Evolutionary conservation across 2,888 invertebrate genomes (phyloP).

Genomic region (Amblyjoppa fuscipennis): DNA sequence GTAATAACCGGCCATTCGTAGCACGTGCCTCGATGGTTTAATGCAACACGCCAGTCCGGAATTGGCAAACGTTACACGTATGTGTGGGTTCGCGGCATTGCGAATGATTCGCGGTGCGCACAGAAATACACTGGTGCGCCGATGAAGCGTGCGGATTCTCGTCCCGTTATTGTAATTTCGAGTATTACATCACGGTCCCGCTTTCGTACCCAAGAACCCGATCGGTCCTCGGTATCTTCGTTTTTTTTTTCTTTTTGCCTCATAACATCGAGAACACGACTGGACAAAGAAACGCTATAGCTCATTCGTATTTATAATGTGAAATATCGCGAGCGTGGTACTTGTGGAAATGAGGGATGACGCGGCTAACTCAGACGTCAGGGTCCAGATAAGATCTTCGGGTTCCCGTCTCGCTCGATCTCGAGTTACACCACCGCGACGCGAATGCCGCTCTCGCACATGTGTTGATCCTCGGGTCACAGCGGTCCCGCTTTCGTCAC

Average conservation of each 20-base stretch:
- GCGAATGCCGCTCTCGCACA: not conserved
- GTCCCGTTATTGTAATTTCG: slow-evolving; percentile 65
- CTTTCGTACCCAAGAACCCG: slow-evolving; percentile 9
- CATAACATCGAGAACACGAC: not conserved
- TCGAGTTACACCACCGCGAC: slow-evolving; percentile 61
- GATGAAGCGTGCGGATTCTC: slow-evolving; percentile 23
- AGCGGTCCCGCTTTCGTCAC: slow-evolving; percentile 51
- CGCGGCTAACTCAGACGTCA: slow-evolving; percentile 81
- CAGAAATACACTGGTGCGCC: slow-evolving; percentile 21
- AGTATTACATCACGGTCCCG: slow-evolving; percentile 53
- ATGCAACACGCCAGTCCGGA: slow-evolving; percentile 67
- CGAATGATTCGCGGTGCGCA: slow-evolving; percentile 48
- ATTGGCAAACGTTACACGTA: slow-evolving; percentile 69
- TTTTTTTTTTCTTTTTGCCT: not conserved
- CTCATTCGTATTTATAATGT: not conserved
- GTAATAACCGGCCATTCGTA: slow-evolving; percentile 77
- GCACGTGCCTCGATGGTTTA: slow-evolving; percentile 76
- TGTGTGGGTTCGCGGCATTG: slow-evolving; percentile 10
- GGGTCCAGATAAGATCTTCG: slow-evolving; percentile 78
- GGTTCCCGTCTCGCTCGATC: slow-evolving; percentile 53
- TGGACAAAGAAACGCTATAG: slow-evolving; percentile 2
- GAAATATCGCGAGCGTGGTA: slow-evolving; percentile 1
- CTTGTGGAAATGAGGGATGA: slow-evolving; percentile 17
- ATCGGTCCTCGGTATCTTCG: slow-evolving; percentile 38
- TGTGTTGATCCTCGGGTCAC: slow-evolving; percentile 50